Conservation (phyloP, 2,888 invertebrate genomes). For the Pomacea canaliculata region DNA sequence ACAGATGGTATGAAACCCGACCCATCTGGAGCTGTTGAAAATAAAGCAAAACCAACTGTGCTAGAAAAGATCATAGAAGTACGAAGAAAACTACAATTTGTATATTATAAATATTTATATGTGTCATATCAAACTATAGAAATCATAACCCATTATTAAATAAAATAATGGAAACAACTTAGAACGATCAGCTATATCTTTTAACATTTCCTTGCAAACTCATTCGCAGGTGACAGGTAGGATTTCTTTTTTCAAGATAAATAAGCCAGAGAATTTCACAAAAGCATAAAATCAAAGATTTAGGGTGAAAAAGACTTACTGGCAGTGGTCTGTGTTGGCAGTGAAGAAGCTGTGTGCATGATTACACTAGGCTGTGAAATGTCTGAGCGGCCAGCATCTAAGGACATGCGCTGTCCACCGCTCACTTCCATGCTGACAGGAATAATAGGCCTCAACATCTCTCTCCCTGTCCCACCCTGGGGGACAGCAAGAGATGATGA, state of each 20-base stretch:
- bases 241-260: too few species aligned
- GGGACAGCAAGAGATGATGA: constrained; percentile 10
- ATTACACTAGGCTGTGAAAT: constrained; percentile 65
- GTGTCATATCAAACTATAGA: too few species aligned
- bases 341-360: constrained; percentile 63
- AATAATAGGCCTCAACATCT: constrained; percentile 1
- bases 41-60: neutral
- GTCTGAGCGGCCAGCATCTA: constrained; percentile 28
- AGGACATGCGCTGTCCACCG: neutral
- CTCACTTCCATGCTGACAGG: neutral
- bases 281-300: too few species aligned
- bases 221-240: too few species aligned
- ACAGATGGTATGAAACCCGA: neutral
- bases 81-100: too few species aligned
- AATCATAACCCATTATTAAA: too few species aligned
- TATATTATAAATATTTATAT: too few species aligned
- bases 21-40: constrained; percentile 1
- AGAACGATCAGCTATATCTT: too few species aligned
- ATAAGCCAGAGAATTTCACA: too few species aligned
- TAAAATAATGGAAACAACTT: too few species aligned
- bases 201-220: too few species aligned
- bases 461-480: neutral
- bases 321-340: constrained; percentile 22
- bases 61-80: neutral
- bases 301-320: neutral